These are phyloP conservation scores for Eumeta japonica DNA, from an alignment of 1,140 invertebrate genomes.

Conservation along the genomic window DNA sequence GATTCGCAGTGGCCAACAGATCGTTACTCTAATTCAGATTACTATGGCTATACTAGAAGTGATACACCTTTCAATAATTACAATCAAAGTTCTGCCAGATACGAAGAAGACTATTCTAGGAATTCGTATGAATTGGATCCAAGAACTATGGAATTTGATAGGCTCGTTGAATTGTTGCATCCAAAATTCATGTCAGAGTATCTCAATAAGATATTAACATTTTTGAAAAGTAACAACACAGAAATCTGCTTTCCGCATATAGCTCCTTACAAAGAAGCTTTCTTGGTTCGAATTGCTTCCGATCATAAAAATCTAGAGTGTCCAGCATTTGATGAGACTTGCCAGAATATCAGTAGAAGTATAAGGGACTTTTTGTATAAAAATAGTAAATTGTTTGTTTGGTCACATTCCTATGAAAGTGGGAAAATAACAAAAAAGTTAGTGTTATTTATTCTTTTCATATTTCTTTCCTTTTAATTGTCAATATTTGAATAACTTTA, in stretches of 20 bases:
- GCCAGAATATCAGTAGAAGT: neutral
- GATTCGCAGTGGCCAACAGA: no score
- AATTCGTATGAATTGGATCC: no score
- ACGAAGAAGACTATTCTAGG: no score
- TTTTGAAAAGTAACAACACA: constrained; percentile 5
- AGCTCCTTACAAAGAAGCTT: constrained; percentile 1
- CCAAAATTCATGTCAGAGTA: neutral
- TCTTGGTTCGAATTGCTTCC: constrained; percentile 1
- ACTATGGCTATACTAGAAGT: no score
- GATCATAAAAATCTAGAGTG: constrained; percentile 1
- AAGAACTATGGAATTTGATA: neutral
- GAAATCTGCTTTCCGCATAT: constrained; percentile 3
- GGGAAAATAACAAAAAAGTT: neutral
- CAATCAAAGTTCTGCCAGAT: neutral
- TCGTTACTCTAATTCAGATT: no score
- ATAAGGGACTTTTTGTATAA: constrained; percentile 1
- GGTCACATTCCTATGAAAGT: constrained; percentile 2
- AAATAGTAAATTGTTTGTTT: neutral
- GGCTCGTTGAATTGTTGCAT: neutral
- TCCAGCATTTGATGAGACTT: neutral
- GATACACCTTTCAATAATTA: no score
- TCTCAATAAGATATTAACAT: constrained; percentile 2
- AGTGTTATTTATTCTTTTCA: neutral
- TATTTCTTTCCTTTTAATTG: no score
- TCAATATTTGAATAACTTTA: no score